Evolutionary conservation across 2,888 invertebrate genomes (phyloP).

Genomic region (Drosophila niveifrons): DNA sequence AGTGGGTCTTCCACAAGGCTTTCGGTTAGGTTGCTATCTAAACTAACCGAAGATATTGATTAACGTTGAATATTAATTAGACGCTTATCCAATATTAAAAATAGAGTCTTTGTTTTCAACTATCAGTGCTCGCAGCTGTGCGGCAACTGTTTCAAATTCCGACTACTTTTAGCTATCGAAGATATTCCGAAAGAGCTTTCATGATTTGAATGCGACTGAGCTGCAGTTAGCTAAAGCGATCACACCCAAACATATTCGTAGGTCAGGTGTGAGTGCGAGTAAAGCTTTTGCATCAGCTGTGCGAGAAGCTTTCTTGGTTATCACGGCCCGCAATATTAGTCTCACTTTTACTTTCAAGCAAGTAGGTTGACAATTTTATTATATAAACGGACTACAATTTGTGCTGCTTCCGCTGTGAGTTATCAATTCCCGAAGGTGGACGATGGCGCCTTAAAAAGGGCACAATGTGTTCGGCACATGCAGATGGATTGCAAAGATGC

Average conservation of each 20-base stretch:
- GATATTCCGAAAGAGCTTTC: neutral
- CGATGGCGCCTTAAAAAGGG: constrained; percentile 2
- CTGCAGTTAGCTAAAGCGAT: neutral
- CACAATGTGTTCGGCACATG: constrained; percentile 2
- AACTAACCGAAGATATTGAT: constrained; percentile 3
- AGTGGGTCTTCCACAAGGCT: neutral
- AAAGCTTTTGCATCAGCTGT: constrained; percentile 4
- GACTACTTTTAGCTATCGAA: neutral
- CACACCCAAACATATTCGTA: neutral
- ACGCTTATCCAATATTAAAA: constrained; percentile 4
- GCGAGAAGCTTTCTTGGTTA: neutral
- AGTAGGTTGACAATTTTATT: neutral
- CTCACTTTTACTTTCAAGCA: neutral
- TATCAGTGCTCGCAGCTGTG: neutral
- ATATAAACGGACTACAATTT: neutral
- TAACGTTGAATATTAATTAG: constrained; percentile 5
- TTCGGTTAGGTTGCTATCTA: neutral
- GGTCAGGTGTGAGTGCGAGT: constrained; percentile 8
- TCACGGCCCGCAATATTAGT: neutral
- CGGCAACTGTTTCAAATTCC: constrained; percentile 4
- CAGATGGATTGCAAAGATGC: constrained; percentile 9
- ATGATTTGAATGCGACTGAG: constrained; percentile 7
- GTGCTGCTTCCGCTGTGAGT: neutral
- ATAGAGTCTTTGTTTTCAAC: neutral
- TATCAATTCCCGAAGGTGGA: neutral